Evolutionary conservation across 2,113 vertebrate species (phyloP).

Genomic region (Hucho hucho): DNA sequence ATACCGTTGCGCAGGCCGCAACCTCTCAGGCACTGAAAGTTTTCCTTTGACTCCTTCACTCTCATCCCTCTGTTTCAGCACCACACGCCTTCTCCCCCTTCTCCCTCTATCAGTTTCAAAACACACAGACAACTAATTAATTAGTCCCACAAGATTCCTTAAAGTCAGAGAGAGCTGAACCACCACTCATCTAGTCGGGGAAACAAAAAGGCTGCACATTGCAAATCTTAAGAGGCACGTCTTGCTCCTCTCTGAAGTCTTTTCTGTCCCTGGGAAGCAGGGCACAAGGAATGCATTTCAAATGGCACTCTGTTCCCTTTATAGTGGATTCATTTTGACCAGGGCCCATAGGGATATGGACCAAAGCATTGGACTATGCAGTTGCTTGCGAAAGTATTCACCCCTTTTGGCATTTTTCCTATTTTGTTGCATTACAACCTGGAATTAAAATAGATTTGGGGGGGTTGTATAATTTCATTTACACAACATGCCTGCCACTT

Average conservation of each 20-base stretch:
- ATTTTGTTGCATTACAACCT: too few relatives aligned
- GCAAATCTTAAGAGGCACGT: constrained; percentile 21
- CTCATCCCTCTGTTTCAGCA: not conserved
- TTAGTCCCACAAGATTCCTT: constrained; percentile 46
- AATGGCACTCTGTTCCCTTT: too few relatives aligned
- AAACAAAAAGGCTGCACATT: constrained; percentile 13
- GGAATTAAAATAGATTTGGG: too few relatives aligned
- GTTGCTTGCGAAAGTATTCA: too few relatives aligned
- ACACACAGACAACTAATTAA: constrained; percentile 51
- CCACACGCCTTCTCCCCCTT: not conserved
- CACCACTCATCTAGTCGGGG: constrained; percentile 16
- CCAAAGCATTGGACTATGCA: not conserved
- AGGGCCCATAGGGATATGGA: too few relatives aligned
- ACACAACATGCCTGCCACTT: too few relatives aligned
- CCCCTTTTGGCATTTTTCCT: too few relatives aligned
- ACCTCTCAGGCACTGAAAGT: not conserved
- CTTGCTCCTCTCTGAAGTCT: not conserved
- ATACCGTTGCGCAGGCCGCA: not conserved
- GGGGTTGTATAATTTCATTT: too few relatives aligned
- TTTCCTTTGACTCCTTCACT: constrained; percentile 7
- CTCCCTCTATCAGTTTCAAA: constrained; percentile 5
- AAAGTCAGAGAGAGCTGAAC: constrained; percentile 33
- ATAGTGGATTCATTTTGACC: too few relatives aligned
- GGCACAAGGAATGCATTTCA: too few relatives aligned
- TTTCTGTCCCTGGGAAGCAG: not conserved